Base-by-base conservation (phyloP, 2,888 invertebrate species). In the Tortricodes alternella region DNA sequence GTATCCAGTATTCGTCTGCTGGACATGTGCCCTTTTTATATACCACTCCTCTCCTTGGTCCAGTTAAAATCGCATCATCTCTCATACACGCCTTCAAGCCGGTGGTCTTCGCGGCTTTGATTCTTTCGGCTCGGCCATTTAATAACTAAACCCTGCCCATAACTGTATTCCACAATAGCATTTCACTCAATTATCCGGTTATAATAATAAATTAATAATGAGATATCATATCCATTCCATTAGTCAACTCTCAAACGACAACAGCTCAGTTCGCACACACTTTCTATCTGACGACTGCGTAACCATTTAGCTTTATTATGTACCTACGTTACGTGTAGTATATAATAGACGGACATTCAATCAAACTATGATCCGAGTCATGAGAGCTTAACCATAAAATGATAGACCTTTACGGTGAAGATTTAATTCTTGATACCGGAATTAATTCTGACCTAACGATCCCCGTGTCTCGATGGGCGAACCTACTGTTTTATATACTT, bases 211-310 rank as follows among this genome's bases (percentile, higher is more conserved):
- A 56, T 56, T 27, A 49, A 56, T 50, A 56, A 56, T 44, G 43
- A 15, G 11, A 11, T 43, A 49, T 44, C 43, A 56, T 49, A 35
- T 52, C 53, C 39, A 44, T 32, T 56, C 56, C 50, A 50, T 53
- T 50, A 52, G 46, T 9, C 34, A 46, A 37, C 51, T 44, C 35
- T 75, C 79, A 78, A 83, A 80, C 80, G 72, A 74, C 76, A 71
- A 74, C 78, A 78, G 78, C 78, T 79, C 16, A 15, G 46, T 78
- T 82, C 83, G 74, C 76, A 73, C 75, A 73, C 59, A 83, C 85
- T 85, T 83, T 85, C 85, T 84, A 84, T 75, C 72, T 74, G 75
- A 75, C 75, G 76, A 78, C 75, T 78, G 76, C 77, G 80, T 78
- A 83, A 83, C 78, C 74, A 77, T 80, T 83, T 83, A 73, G 76